Conservation (phyloP, 2,888 invertebrate species). For the Leptura quadrifasciata region DNA sequence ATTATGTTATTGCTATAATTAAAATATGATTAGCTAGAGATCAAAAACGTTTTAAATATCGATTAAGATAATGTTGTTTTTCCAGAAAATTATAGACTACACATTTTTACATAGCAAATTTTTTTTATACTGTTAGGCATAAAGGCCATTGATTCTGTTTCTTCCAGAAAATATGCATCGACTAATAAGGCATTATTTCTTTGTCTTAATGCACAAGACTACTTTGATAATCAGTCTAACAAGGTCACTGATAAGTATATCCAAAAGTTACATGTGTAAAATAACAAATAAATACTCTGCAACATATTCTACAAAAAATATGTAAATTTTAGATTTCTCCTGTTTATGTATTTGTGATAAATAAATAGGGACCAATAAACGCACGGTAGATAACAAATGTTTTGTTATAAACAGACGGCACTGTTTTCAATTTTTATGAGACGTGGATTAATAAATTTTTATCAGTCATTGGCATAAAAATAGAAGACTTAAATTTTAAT, state of each 20-base stretch:
- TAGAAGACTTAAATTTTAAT: not conserved
- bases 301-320: not conserved
- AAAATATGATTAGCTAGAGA: too few species aligned
- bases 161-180: not conserved
- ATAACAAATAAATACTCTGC: not conserved
- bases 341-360: not conserved
- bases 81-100: too few species aligned
- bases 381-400: not conserved
- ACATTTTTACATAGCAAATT: too few species aligned
- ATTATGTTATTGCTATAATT: too few species aligned
- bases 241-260: not conserved
- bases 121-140: too few species aligned
- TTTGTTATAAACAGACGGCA: slow-evolving; percentile 1
- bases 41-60: too few species aligned
- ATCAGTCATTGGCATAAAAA: slow-evolving; percentile 10
- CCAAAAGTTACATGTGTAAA: not conserved
- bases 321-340: too few species aligned
- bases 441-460: not conserved
- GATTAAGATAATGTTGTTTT: too few species aligned
- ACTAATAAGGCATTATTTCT: not conserved
- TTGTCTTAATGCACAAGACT: not conserved
- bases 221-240: not conserved
- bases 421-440: slow-evolving; percentile 4
- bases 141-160: too few species aligned
- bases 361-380: not conserved